Evolutionary conservation across 2,888 invertebrate species (phyloP), one percentile per base, ranked within the genome.

Genomic region (Adela reaumurella): DNA sequence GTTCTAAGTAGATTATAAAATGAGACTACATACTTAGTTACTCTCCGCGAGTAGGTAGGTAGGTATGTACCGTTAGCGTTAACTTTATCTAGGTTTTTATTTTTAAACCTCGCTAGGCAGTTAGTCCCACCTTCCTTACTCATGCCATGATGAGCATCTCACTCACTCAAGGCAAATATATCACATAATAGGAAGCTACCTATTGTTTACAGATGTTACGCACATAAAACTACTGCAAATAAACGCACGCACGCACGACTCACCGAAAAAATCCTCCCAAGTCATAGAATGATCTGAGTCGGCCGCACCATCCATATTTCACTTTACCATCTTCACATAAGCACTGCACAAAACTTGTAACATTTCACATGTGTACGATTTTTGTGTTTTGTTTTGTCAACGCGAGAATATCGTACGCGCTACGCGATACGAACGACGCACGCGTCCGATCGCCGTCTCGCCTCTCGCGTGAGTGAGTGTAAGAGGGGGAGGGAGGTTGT

Each of bases 261-360:
- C 62, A 86, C 86, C 86, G 62, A 85, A 86, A 79, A 86, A 86
- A 62, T 86, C 86, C 68, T 86, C 86, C 87, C 86, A 86, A 64
- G 84, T 85, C 79, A 85, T 82, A 65, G 85, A 86, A 61, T 83
- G 83, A 69, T 86, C 86, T 59, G 85, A 86, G 67, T 86, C 86
- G 61, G 77, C 78, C 57, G 74, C 68, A 63, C 74, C 78, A 64
- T 80, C 80, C 79, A 80, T 80, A 62, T 71, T 76, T 35, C 64
- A 56, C 59, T 19, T 47, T 46, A 62, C n/a, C 67, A 70, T 63
- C 53, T 59, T 55, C 54, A 46, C 53, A 51, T 49, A 52, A 55
- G 49, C 52, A 59, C 53, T 55, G 59, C 56, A 58, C 54, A 55
- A 53, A 53, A 50, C 58, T 24, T 11, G 35, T 35, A 35, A 35